Evolutionary conservation across 2,113 vertebrate species (phyloP).

Genomic region (Pseudopodoces humilis): DNA sequence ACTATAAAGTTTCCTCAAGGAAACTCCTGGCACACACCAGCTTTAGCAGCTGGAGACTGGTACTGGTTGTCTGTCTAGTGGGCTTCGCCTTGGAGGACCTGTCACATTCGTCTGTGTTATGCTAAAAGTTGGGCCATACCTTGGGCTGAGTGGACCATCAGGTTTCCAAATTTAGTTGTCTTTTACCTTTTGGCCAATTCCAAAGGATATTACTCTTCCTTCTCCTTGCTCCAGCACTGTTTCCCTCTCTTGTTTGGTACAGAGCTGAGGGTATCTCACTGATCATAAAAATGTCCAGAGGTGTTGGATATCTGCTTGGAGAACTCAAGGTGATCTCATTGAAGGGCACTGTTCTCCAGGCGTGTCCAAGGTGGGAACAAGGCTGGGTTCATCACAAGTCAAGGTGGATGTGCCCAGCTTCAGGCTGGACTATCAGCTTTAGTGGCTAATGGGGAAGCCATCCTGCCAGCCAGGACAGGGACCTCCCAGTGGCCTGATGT

Average conservation of each 20-base stretch:
- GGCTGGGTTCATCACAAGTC: not conserved
- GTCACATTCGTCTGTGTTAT: not conserved
- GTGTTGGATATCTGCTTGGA: not conserved
- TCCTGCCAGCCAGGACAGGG: not conserved
- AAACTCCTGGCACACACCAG: not conserved
- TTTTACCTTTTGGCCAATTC: not conserved
- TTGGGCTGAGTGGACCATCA: not conserved
- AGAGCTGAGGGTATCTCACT: not conserved
- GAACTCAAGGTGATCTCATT: not conserved
- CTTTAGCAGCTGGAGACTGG: not conserved
- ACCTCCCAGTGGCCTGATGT: fast-evolving
- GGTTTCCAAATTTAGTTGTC: not conserved
- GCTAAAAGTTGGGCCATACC: not conserved
- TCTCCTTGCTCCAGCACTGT: not conserved
- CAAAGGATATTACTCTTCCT: not conserved
- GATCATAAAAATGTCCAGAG: fast-evolving
- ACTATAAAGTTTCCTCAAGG: not conserved
- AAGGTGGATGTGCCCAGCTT: not conserved
- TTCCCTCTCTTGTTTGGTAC: not conserved
- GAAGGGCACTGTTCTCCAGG: not conserved
- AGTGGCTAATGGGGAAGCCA: not conserved
- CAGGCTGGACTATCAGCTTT: not conserved
- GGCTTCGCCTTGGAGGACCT: not conserved
- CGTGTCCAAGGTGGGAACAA: not conserved
- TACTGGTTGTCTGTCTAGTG: not conserved